Base-by-base conservation (phyloP, 2,888 invertebrate genomes). In the Diaphora mendica region DNA sequence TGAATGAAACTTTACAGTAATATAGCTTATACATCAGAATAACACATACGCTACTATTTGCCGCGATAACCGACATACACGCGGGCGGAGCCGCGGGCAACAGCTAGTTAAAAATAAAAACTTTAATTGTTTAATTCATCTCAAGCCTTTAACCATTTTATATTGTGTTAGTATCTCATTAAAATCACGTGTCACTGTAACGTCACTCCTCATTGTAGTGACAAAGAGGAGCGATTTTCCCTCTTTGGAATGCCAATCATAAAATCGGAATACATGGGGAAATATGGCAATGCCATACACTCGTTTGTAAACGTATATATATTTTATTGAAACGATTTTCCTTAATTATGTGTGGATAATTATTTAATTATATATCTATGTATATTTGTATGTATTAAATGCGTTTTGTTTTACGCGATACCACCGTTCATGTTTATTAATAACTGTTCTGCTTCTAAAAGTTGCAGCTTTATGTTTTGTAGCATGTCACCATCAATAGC, bases 321-420 rank as follows among this genome's bases (percentile, higher is more conserved):
- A 15, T 48, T 67, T 67, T 44, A 66, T 44, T 15, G 13, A 30
- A 13, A 67, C 23, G 30, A 48, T 67, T 67, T 67, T 67, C 67
- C 67, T 48, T 67, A 33, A 48, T 48, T 33, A 67, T 13, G 44
- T 48, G 3, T 20, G 48, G 67, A 48, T 67, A 30, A 30, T 62
- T 30, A 13, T 23, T 15, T 26, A 30, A 20, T 42, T 42, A 39
- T 42, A 26, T 55, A 42, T 42, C 11, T 42, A 13, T 42, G 0
- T 42, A 42, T 42, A 5, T 42, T 5, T n/a, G 11, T 7, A 20
- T 20, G 26, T 42, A 17, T 15, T n/a, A 42, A 17, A 20, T 67
- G 2, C 20, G 17, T 44, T 65, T 66, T 30, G 20, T 30, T 67
- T 67, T 26, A 30, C 44, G 15, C 0, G 20, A 44, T 66, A 48